These are phyloP conservation scores for Synodontis membranacea DNA, from an alignment of 2,113 vertebrate genomes.

Conservation along the genomic window DNA sequence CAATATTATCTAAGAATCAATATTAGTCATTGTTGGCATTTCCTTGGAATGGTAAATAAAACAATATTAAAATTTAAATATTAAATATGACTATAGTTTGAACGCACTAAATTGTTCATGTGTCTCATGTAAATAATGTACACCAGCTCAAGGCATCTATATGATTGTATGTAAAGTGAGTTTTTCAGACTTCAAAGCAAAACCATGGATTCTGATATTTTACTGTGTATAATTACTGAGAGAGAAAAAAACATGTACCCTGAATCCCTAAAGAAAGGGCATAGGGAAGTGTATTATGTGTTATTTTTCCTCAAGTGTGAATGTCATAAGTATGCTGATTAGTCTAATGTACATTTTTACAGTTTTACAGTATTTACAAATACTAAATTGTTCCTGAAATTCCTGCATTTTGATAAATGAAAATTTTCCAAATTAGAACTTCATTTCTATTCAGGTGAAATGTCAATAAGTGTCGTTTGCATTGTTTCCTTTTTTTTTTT, in stretches of 20 bases:
- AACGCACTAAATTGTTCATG: not conserved
- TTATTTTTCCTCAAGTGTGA: not conserved
- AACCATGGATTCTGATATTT: not conserved
- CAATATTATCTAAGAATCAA: not conserved
- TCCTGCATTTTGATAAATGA: not conserved
- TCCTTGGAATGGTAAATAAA: not conserved
- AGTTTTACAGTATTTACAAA: not conserved
- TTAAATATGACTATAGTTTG: not conserved
- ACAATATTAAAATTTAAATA: not conserved
- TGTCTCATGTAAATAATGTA: not conserved
- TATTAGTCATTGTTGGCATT: not conserved
- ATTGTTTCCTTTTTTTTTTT: not conserved
- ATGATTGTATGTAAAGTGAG: not conserved
- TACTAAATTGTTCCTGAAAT: not conserved
- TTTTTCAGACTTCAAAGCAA: not conserved
- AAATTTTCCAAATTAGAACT: not conserved
- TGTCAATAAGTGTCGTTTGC: not conserved
- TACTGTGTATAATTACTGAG: not conserved
- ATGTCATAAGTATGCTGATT: not conserved
- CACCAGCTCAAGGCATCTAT: not conserved
- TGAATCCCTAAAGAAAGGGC: not conserved
- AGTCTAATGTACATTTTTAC: not conserved
- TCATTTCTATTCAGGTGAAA: not conserved
- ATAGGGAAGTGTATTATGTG: not conserved
- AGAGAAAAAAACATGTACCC: not conserved